Evolutionary conservation across 2,113 vertebrate genomes (phyloP), one percentile per base, ranked within the genome.

Genomic region (western clawed frog (Xenopus tropicalis)): DNA sequence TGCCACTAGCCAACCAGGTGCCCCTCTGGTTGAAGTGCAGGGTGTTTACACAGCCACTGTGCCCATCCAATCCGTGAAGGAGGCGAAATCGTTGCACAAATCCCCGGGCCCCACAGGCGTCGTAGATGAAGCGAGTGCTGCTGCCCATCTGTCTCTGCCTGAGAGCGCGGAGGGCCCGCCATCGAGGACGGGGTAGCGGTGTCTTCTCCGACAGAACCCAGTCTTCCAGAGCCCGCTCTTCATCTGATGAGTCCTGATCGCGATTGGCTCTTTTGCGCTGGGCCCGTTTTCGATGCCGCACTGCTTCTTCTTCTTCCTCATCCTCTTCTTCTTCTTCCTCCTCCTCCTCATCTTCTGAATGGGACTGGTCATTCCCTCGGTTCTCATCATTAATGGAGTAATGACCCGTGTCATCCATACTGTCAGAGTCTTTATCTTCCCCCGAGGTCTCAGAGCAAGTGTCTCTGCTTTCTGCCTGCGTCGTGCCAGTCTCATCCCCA

Each of bases 1-100:
- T 97, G 83, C 96, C 96, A 0, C 95, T 97, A 23, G 97, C 96
- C 81, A 98, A 86, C 79, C 96, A 94, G 0, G 95, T 96, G 70
- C 96, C 96, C 0, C 93, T 90, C 46, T 94, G 95, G 90, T 98
- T 98, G 83, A 98, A 98, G 90, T 98, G 96, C 88, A 98, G 83
- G 0, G 96, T 98, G 87, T 98, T 98, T 68, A 98, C 97, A n/a
- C 97, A 98, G 70, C 97, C 97, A 0, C 87, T 87, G 83, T 98
- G 97, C 1, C 90, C 91, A 84, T 98, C 95, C 66, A 98, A 89
- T 2, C 91, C 90, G 0, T 94, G 94, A 86, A 97, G 94, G 6
- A 97, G 90, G 54, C 92, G 86, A 84, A 98, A 91, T n/a, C 96
- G 85, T 80, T 98, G 95, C 75, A 98, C 96, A 0, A 98, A 93